phyloP scores from a whole-genome alignment of 2,113 vertebrate genomes.

The Myxocyprinus asiaticus region DNA sequence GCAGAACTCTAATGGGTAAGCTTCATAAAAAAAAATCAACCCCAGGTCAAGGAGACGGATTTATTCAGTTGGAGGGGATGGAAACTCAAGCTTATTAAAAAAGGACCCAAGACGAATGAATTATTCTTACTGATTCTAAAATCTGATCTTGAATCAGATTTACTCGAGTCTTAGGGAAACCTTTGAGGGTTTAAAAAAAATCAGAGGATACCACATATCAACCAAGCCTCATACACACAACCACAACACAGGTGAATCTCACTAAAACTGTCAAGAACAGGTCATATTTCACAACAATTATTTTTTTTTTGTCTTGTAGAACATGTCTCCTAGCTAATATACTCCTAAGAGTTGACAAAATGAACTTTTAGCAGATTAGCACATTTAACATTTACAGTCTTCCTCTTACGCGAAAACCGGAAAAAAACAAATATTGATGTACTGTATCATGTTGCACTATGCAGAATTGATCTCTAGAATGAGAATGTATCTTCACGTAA shows the following conservation, averaged over 20 bases:
- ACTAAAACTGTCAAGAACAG: background rate
- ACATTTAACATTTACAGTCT: no score
- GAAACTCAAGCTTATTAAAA: conserved; percentile 12
- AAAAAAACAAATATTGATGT: no score
- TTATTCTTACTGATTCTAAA: conserved; percentile 5
- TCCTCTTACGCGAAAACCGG: no score
- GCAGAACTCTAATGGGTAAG: conserved; percentile 19
- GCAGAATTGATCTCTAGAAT: no score
- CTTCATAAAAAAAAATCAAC: conserved; percentile 44
- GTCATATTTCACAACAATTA: no score
- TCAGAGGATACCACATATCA: background rate
- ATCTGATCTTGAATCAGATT: conserved; percentile 16
- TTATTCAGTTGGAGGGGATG: background rate
- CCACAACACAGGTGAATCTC: no score
- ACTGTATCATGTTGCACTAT: no score
- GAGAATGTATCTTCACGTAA: no score
- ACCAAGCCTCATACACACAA: background rate
- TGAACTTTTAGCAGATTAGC: no score
- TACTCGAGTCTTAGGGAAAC: background rate
- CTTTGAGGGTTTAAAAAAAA: background rate
- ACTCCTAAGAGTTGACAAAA: no score
- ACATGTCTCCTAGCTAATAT: no score
- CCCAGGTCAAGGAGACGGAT: conserved; percentile 20
- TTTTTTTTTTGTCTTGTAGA: no score
- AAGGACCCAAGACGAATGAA: conserved; percentile 17